Evolutionary conservation across 2,113 vertebrate species (phyloP).

Genomic region (Stercorarius parasiticus): DNA sequence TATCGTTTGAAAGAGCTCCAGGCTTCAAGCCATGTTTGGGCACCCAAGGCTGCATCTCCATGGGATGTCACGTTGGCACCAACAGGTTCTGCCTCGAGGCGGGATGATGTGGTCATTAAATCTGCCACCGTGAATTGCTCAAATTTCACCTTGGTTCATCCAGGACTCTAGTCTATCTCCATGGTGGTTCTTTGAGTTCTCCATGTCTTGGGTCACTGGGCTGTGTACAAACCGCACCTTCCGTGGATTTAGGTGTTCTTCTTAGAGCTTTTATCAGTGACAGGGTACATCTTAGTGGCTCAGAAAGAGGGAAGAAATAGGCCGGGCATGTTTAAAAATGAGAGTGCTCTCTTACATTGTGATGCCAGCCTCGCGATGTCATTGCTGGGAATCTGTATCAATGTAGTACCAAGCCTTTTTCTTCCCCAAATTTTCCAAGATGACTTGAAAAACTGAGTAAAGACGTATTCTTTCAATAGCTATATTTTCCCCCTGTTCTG

Average conservation of each 20-base stretch:
- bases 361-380: neutral
- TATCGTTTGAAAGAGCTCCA: neutral
- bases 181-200: neutral
- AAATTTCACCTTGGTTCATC: neutral
- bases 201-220: neutral
- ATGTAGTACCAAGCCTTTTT: neutral
- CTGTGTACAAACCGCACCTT: neutral
- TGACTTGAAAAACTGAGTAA: neutral
- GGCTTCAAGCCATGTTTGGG: neutral
- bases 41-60: rapidly evolving
- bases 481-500: neutral
- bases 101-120: neutral
- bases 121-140: neutral
- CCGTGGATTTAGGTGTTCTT: neutral
- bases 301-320: neutral
- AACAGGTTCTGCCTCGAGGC: neutral
- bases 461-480: neutral
- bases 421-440: neutral
- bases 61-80: neutral
- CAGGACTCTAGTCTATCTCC: neutral
- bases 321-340: neutral
- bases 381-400: neutral
- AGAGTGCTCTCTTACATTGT: neutral
- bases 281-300: neutral
- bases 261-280: neutral